Evolutionary conservation across 2,888 invertebrate genomes (phyloP).

Genomic region (Drosophila kuntzei): DNA sequence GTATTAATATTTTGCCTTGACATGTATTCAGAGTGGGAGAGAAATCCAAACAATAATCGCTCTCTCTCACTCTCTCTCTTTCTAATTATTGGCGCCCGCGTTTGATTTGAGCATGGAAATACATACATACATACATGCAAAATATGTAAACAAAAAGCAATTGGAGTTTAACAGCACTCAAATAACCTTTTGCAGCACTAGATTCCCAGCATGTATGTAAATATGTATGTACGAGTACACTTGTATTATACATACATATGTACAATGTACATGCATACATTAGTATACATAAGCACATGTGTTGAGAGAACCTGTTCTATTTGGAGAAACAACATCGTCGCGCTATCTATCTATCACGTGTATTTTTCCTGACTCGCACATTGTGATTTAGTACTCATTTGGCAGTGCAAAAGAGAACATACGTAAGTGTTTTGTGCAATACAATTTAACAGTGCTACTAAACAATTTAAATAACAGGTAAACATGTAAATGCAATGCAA

Average conservation of each 20-base stretch:
- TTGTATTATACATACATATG: neutral
- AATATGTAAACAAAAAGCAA: neutral
- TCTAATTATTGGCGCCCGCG: neutral
- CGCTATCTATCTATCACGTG: constrained; percentile 23
- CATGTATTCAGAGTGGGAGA: neutral
- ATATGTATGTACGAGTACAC: neutral
- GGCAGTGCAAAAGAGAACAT: neutral
- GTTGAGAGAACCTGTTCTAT: constrained; percentile 24
- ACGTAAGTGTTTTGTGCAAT: constrained; percentile 2
- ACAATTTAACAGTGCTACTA: neutral
- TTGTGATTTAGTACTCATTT: constrained; percentile 7
- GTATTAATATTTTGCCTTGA: too few relatives aligned
- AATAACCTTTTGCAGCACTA: constrained; percentile 41
- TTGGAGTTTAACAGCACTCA: constrained; percentile 28
- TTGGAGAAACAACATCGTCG: constrained; percentile 9
- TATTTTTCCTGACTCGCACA: neutral
- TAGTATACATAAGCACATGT: neutral
- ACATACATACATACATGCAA: neutral
- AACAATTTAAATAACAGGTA: constrained; percentile 13
- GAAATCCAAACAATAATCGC: neutral
- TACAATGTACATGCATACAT: too few relatives aligned
- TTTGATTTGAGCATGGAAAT: neutral
- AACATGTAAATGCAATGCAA: neutral
- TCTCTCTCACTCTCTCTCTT: neutral
- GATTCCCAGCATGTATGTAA: neutral